A percentile compares a stretch with the other conserved stretches of the same genome.
These are phyloP conservation scores for Drosophila austrosaltans DNA, from an alignment of 2,888 invertebrate genomes.

Conservation along the genomic window DNA sequence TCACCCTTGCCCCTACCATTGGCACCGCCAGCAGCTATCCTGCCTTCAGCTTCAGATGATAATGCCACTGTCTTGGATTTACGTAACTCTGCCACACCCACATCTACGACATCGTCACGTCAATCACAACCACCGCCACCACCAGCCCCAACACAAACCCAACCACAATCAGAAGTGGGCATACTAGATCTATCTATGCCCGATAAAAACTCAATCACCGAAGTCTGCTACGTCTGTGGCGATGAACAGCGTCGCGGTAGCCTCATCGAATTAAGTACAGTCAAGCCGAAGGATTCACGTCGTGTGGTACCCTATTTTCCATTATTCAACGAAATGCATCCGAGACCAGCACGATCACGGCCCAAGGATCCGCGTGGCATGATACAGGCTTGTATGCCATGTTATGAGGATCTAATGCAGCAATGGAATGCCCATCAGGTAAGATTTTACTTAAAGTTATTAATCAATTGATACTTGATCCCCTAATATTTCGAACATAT, in stretches of 20 bases:
- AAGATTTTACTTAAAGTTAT: conserved; percentile 37
- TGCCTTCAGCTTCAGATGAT: conserved; percentile 60
- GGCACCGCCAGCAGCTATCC: conserved; percentile 43
- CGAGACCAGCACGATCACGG: conserved; percentile 92
- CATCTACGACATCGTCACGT: conserved; percentile 31
- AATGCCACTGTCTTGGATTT: conserved; percentile 82
- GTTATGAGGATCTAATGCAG: conserved; percentile 92
- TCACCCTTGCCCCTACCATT: conserved; percentile 35
- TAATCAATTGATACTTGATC: too few relatives aligned
- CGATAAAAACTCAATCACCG: conserved; percentile 94
- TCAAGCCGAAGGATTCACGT: conserved; percentile 85
- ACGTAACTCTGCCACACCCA: conserved; percentile 75
- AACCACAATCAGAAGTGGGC: conserved; percentile 87
- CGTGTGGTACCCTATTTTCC: conserved; percentile 89
- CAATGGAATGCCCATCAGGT: conserved; percentile 94
- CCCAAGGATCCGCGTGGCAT: conserved; percentile 93
- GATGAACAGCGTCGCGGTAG: conserved; percentile 94
- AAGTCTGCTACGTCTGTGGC: conserved; percentile 95
- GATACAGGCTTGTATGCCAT: conserved; percentile 92
- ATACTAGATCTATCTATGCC: conserved; percentile 96
- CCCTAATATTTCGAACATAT: too few relatives aligned
- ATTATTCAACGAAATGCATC: conserved; percentile 90
- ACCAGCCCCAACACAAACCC: conserved; percentile 53
- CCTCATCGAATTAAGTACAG: conserved; percentile 88
- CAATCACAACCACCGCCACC: not conserved